These are phyloP conservation scores for Drosophila carrolli DNA, from an alignment of 1,140 invertebrate species.

Conservation along the genomic window DNA sequence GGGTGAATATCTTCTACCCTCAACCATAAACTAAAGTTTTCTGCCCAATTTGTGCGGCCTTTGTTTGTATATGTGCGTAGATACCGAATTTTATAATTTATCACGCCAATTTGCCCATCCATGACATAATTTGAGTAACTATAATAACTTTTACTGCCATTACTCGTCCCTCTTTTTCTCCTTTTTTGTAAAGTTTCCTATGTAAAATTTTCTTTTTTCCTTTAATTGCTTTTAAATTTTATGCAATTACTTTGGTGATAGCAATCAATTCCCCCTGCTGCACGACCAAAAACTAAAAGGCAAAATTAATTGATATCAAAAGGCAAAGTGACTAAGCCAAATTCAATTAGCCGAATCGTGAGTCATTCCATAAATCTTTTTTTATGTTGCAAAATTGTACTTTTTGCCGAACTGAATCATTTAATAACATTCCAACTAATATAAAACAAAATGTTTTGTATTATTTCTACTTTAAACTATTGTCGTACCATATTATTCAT, in stretches of 20 bases:
- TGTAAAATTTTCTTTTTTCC: constrained; percentile 11
- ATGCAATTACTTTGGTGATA: constrained; percentile 38
- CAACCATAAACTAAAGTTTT: constrained; percentile 41
- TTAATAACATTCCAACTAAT: too few relatives aligned
- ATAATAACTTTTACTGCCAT: constrained; percentile 20
- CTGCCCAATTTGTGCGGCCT: constrained; percentile 44
- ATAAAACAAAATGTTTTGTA: too few relatives aligned
- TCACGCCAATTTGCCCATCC: constrained; percentile 15
- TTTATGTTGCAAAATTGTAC: neutral
- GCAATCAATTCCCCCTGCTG: neutral
- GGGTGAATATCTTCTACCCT: neutral
- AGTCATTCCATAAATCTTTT: neutral
- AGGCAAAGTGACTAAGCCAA: neutral
- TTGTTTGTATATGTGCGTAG: constrained; percentile 30
- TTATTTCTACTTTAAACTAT: neutral
- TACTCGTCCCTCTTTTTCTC: neutral
- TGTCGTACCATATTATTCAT: constrained; percentile 3
- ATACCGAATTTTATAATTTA: constrained; percentile 41
- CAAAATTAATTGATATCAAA: constrained; percentile 4
- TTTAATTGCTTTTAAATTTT: constrained; percentile 40
- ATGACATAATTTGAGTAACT: constrained; percentile 27
- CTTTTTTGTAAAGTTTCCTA: neutral
- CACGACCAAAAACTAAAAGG: neutral
- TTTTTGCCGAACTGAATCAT: too few relatives aligned
- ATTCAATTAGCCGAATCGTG: neutral